Evolutionary conservation across 1,140 invertebrate species (phyloP).

Genomic region (Ridgeia piscesae): DNA sequence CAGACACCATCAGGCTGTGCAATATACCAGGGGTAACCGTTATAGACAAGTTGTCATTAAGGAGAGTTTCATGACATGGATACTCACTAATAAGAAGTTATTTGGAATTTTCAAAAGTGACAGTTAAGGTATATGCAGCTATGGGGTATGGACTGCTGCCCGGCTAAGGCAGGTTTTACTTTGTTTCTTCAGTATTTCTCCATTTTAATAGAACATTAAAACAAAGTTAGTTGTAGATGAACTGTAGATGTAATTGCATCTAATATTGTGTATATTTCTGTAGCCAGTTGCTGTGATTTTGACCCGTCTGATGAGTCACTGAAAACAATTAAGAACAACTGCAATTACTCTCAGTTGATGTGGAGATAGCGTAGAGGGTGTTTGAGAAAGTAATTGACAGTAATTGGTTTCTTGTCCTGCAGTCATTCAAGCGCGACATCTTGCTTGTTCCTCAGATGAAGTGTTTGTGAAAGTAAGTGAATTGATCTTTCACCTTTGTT

Average conservation of each 20-base stretch:
- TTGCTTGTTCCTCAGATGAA: not conserved
- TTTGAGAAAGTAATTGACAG: not conserved
- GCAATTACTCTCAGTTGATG: not conserved
- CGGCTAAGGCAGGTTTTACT: no score
- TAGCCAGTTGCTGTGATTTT: not conserved
- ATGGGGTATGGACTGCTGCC: no score
- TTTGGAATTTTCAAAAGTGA: no score
- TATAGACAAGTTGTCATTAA: no score
- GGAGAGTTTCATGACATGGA: no score
- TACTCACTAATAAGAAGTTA: no score
- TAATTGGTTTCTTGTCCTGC: not conserved
- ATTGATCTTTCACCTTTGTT: not conserved
- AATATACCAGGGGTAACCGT: no score
- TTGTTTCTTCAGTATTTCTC: no score
- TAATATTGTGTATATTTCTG: not conserved
- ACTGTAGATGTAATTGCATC: not conserved
- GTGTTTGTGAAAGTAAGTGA: not conserved
- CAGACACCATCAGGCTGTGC: no score
- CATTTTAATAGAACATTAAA: no score
- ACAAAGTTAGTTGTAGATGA: not conserved
- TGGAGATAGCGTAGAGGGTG: not conserved
- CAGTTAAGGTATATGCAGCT: no score
- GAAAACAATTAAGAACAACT: not conserved
- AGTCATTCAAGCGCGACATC: not conserved
- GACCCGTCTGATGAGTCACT: not conserved